Evolutionary conservation across 2,888 invertebrate species (phyloP), one percentile per base, ranked within the genome.

Genomic region (Steromphala cineraria): DNA sequence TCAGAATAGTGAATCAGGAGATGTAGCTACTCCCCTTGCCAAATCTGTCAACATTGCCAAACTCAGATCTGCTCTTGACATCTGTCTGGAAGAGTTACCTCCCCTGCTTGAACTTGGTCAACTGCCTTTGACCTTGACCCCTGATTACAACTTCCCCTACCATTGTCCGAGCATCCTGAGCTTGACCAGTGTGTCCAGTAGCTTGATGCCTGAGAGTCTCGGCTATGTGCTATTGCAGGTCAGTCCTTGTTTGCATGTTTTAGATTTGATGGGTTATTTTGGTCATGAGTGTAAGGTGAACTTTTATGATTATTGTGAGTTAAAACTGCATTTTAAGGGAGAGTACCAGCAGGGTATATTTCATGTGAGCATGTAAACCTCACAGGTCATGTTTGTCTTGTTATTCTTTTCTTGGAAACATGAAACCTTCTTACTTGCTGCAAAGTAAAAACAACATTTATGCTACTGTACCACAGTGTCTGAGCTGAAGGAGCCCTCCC

Each of bases 191-290:
- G 89, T 87, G 0, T 88, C 90, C 53, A 90, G 90, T 53, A 84
- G 88, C 3, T 83, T 89, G 83, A 90, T 92, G 91, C 91, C 92
- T 19, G 91, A 92, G 82, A 90, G 90, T 36, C 87, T 92, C 13
- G 92, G 92, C 67, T 91, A 91, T 85, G 91, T 91, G 8, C 86
- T 92, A 2, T 84, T 92, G 24, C 92, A 92, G 91, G 92, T 92
- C 79, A 4, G 55, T 53, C 46, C 46, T 36, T 67, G 17, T 24
- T 1, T 5, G 24, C 7, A 56, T 24, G 21, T 15, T 46, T 46
- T 5, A n/a, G 21, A n/a, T 55, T 21, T 21, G 4, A 55, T 24
- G 21, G 5, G 7, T 56, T 13, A n/a, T 56, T 13, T 24, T 10
- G 17, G 46, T n/a, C n/a, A n/a, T n/a, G n/a, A n/a, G n/a, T n/a